These are phyloP conservation scores for Aix galericulata DNA, from an alignment of 2,113 vertebrate species.

Conservation along the genomic window DNA sequence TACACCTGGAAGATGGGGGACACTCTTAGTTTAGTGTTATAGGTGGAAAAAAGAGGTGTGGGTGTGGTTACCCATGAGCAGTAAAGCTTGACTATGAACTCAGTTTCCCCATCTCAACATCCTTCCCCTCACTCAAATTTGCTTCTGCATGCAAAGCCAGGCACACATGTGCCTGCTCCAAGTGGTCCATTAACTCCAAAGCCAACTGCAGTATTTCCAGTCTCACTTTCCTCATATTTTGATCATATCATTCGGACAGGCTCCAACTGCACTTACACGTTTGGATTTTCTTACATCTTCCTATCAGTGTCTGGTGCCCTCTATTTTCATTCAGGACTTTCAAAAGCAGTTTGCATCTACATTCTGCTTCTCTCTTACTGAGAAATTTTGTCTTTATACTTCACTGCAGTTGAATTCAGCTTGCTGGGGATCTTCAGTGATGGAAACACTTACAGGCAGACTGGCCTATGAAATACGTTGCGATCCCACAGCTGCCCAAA, in stretches of 20 bases:
- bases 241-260: neutral
- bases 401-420: neutral
- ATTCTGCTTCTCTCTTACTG: neutral
- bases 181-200: neutral
- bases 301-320: neutral
- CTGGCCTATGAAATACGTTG: neutral
- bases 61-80: neutral
- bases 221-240: neutral
- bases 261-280: neutral
- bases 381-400: neutral
- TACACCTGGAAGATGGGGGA: neutral
- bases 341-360: neutral
- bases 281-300: neutral
- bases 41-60: neutral
- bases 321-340: neutral
- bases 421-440: neutral
- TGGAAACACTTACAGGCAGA: neutral
- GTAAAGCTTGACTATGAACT: neutral
- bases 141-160: neutral
- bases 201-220: neutral
- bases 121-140: neutral
- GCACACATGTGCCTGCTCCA: neutral
- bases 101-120: neutral
- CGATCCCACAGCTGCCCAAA: neutral
- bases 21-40: neutral